Evolutionary conservation across 2,113 vertebrate genomes (phyloP).

Genomic region (Caretta caretta): DNA sequence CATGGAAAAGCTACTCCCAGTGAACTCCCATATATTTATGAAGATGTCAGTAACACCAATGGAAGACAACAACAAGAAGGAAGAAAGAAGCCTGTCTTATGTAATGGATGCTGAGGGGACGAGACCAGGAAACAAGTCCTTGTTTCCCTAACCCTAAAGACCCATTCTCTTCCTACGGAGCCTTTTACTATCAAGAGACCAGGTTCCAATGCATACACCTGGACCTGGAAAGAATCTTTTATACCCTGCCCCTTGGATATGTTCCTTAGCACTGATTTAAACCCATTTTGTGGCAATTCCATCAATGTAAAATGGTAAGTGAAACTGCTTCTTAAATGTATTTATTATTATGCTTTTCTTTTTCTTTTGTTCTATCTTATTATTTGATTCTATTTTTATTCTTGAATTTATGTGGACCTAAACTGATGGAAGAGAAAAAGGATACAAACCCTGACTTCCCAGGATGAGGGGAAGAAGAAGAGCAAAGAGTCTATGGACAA

Average conservation of each 20-base stretch:
- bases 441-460: neutral
- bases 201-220: neutral
- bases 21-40: neutral
- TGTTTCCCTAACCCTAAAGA: neutral
- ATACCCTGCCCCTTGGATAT: neutral
- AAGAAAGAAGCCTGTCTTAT: slow-evolving; percentile 11
- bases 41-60: neutral
- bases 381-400: neutral
- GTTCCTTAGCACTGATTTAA: neutral
- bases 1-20: neutral
- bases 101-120: neutral
- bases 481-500: neutral
- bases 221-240: neutral
- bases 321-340: neutral
- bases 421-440: neutral
- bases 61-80: neutral
- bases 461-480: neutral
- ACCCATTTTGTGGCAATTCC: neutral
- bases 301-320: slow-evolving; percentile 30
- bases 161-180: neutral
- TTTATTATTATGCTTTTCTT: neutral
- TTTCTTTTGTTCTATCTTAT: neutral
- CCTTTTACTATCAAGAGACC: neutral
- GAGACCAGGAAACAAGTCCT: neutral
- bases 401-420: neutral